A percentile compares a stretch with the other conserved stretches of the same genome.
Evolutionary conservation across 2,113 vertebrate genomes (phyloP).

Genomic region (Centropus unirufus): DNA sequence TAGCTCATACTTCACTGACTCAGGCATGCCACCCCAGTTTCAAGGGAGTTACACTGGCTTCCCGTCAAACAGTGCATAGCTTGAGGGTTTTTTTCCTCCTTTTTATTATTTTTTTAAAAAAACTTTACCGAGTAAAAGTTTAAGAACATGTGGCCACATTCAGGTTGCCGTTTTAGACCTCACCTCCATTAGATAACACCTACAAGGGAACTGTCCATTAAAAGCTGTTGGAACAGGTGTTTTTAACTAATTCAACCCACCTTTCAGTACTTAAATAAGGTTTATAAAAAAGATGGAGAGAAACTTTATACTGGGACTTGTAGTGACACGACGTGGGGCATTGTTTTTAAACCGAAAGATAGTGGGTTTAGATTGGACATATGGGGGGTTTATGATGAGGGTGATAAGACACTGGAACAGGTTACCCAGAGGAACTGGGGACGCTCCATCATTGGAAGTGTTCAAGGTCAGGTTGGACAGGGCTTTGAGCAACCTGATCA

Average conservation of each 20-base stretch:
- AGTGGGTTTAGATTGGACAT: neutral
- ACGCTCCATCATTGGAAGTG: neutral
- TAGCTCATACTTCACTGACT: slow-evolving; percentile 62
- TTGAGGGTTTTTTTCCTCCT: fast-evolving
- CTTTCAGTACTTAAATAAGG: neutral
- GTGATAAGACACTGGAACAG: neutral
- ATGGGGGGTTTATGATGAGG: too few relatives aligned
- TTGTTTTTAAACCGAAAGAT: neutral
- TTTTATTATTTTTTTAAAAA: neutral
- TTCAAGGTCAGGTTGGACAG: fast-evolving
- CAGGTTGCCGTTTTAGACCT: neutral
- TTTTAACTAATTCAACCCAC: neutral
- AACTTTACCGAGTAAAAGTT: neutral
- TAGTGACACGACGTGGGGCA: neutral
- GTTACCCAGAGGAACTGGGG: neutral
- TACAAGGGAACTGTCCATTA: neutral
- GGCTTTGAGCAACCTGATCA: neutral
- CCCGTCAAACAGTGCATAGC: slow-evolving; percentile 4
- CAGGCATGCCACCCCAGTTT: slow-evolving; percentile 57
- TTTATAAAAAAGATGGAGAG: neutral
- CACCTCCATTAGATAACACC: neutral
- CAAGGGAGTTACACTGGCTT: slow-evolving; percentile 54
- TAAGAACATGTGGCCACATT: neutral
- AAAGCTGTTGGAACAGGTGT: neutral
- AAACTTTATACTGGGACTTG: neutral